Percentiles rank a stretch among this genome's conserved stretches.
phyloP scores from a whole-genome alignment of 2,113 vertebrate genomes.

The Rynchops niger region DNA sequence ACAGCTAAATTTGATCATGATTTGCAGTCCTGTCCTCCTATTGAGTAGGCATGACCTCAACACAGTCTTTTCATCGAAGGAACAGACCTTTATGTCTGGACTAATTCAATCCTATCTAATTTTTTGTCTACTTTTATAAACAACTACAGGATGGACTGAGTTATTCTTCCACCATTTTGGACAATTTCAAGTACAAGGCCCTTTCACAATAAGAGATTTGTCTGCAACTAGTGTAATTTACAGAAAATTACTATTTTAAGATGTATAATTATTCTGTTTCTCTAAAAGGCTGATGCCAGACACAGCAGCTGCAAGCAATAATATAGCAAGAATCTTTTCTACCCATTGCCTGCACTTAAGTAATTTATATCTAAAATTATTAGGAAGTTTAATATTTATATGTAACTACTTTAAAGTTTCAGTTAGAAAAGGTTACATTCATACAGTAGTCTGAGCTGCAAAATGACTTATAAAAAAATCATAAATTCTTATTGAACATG shows the following conservation, averaged over 20 bases:
- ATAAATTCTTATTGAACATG: neutral
- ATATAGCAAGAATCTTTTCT: neutral
- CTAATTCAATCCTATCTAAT: neutral
- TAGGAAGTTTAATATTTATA: neutral
- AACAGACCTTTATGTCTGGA: neutral
- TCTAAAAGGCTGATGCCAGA: neutral
- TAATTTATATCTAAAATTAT: neutral
- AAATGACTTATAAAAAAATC: neutral
- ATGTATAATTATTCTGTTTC: neutral
- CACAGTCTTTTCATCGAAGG: neutral
- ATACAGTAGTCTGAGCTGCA: neutral
- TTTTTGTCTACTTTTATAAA: neutral
- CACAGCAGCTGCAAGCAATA: neutral
- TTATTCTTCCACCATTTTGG: neutral
- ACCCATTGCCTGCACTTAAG: neutral
- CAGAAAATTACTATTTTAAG: neutral
- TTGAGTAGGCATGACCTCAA: neutral
- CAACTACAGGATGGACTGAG: neutral
- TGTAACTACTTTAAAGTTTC: neutral
- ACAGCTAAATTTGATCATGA: neutral
- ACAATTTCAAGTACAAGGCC: neutral
- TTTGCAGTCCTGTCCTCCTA: neutral
- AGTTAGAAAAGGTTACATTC: neutral
- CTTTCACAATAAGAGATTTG: neutral
- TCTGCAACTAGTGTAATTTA: neutral